A percentile compares a stretch with the other conserved stretches of the same genome.
Conservation (phyloP, 2,797 vertebrate species). For the Coccyzus lansbergi region DNA sequence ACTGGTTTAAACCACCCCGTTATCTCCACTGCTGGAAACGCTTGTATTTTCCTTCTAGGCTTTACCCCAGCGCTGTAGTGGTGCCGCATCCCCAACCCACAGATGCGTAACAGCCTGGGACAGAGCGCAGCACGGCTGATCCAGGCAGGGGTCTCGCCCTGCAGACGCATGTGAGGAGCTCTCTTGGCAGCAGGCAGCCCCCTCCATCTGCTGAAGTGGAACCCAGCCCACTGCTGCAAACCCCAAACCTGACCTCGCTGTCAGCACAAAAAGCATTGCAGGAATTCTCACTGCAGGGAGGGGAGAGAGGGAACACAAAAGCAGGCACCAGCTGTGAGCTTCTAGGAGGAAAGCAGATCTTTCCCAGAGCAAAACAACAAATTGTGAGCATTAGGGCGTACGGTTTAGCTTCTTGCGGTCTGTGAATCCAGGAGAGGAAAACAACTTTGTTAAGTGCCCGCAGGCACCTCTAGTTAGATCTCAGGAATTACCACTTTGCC, state of each 20-base stretch:
- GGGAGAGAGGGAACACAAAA: neutral
- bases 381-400: neutral
- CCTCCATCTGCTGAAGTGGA: constrained; percentile 43
- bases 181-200: neutral
- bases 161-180: constrained; percentile 25
- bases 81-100: neutral
- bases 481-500: neutral
- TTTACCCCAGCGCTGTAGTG: neutral
- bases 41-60: neutral
- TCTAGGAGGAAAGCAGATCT: neutral
- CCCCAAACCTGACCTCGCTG: neutral
- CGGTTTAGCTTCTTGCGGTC: neutral
- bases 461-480: neutral
- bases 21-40: neutral
- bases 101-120: neutral
- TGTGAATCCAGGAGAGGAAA: neutral
- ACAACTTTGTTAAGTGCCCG: neutral
- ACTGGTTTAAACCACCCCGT: neutral
- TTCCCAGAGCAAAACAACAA: neutral
- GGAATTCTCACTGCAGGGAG: neutral
- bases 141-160: constrained; percentile 51
- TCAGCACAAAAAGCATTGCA: neutral
- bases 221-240: neutral
- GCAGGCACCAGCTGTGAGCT: neutral
- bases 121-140: constrained; percentile 46